Base-by-base conservation (phyloP, 2,113 vertebrate genomes). In the Gasterosteus aculeatus region DNA sequence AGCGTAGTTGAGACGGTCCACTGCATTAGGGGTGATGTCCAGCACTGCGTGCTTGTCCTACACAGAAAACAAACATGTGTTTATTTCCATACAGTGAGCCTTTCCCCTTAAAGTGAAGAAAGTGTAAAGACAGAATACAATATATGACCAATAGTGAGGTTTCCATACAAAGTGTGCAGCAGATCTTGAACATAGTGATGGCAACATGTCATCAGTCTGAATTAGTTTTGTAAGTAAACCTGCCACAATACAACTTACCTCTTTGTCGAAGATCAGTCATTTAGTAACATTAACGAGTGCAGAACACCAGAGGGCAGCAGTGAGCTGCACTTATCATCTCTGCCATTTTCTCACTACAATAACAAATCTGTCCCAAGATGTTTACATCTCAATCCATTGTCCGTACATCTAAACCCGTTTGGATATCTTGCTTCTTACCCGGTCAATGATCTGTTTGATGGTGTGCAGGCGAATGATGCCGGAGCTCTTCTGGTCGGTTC, bases 401-500 rank as follows among this genome's bases (percentile, higher is more conserved):
- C 8, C 49, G 29, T 38, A 19, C 29, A 12, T 51, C 64, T 35
- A 35, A 72, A 38, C 11, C 33, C 38, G 38, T 41, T 53, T 71
- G 67, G 31, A 47, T 4, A 22, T 60, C 7, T 65, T 15, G 26
- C 54, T 63, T 62, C 47, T 95, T 92, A 99, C 98, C 87, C 95
- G 94, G 87, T 99, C 98, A 2, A 99, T 99, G 68, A 99, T 99
- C 91, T 99, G 97, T 84, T 99, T 99, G 86, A 99, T 99, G 35
- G 98, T 99, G 87, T 99, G 98, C 79, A 99, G 96, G 69, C 98
- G 97, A 80, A 99, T 99, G 88, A 99, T 99, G 70, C 98, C 98
- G 38, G 98, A 97, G 91, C 95, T 98, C 44, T 97, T 97, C 81
- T 97, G 95, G 93, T 99, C 97, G 1, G 96, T 97, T 56, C 98